A percentile compares a stretch with the other conserved stretches of the same genome.
phyloP scores from a whole-genome alignment of 1,140 invertebrate species.

The Hycleus cichorii region DNA sequence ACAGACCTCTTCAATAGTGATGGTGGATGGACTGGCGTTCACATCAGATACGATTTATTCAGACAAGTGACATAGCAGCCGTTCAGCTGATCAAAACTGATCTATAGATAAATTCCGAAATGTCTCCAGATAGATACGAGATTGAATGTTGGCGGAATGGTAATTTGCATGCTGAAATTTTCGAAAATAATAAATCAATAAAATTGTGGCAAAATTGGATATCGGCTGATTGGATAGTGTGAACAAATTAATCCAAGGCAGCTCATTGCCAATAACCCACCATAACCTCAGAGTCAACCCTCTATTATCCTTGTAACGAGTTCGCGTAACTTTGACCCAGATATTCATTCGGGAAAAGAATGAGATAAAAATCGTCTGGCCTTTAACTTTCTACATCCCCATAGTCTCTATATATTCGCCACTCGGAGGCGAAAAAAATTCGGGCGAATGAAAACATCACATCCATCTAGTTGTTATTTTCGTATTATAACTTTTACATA shows the following conservation, averaged over 20 bases:
- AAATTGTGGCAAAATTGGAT: constrained; percentile 13
- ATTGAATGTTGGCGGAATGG: not conserved
- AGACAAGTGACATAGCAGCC: too few relatives aligned
- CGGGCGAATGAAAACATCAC: too few relatives aligned
- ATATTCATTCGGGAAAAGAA: constrained; percentile 26
- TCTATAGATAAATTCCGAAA: too few relatives aligned
- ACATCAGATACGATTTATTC: constrained; percentile 1
- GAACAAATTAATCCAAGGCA: constrained; percentile 13
- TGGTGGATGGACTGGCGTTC: constrained; percentile 3
- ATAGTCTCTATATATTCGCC: too few relatives aligned
- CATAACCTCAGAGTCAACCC: constrained; percentile 17
- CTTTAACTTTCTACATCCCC: constrained; percentile 8
- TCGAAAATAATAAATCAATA: constrained; percentile 14
- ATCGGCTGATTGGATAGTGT: constrained; percentile 4
- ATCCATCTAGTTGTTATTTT: too few relatives aligned
- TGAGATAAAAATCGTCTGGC: constrained; percentile 27
- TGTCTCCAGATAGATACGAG: too few relatives aligned
- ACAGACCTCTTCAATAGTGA: constrained; percentile 1
- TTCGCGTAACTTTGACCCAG: constrained; percentile 27
- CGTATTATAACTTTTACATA: too few relatives aligned
- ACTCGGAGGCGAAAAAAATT: too few relatives aligned
- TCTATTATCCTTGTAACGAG: constrained; percentile 26
- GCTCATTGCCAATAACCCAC: constrained; percentile 22
- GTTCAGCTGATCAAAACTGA: too few relatives aligned
- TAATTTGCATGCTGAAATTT: not conserved